Evolutionary conservation across 2,888 invertebrate species (phyloP), one percentile per base, ranked within the genome.

Genomic region (Ennomos erosarius): DNA sequence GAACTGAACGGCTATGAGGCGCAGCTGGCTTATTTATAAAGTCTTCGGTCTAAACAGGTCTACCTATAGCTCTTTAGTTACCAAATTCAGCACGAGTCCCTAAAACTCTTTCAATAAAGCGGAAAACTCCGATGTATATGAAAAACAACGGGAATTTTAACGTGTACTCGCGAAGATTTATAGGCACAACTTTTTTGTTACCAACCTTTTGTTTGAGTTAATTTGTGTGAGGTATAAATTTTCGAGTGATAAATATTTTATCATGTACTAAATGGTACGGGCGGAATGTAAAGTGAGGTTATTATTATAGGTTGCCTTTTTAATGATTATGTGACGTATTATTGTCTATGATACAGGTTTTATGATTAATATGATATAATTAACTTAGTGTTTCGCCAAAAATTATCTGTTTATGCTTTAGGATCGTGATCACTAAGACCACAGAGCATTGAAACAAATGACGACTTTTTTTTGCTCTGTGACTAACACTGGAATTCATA

Each of bases 41-140:
- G 6, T 26, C 26, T 26, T 26, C 26, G 6, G 26, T 26, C 26
- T 3, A 16, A 16, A 16, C 3, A 16, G 16, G 16, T 16, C 16
- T 16, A 16, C 16, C 16, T 26, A 26, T 26, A 26, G 26, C 26
- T 26, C 6, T 26, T 26, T 1, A 26, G 55, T 50, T 35, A 45
- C 46, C 36, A 45, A 48, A 52, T 38, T 52, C 38, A 12, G 26
- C 39, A 47, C 47, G 47, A 37, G 47, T n/a, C 51, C 51, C 60
- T 59, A 55, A 62, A 66, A 68, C 67, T 69, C 64, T 64, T 69
- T 65, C 65, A 69, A 67, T 69, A 62, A 62, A 59, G 55, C 59
- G 33, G 50, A 60, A 60, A 53, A 56, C 62, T 42, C 59, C 61
- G 47, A 69, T 67, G 60, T 62, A 66, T 66, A 67, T 61, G 52